Evolutionary conservation across 2,113 vertebrate species (phyloP).

Genomic region (Mesitornis unicolor): DNA sequence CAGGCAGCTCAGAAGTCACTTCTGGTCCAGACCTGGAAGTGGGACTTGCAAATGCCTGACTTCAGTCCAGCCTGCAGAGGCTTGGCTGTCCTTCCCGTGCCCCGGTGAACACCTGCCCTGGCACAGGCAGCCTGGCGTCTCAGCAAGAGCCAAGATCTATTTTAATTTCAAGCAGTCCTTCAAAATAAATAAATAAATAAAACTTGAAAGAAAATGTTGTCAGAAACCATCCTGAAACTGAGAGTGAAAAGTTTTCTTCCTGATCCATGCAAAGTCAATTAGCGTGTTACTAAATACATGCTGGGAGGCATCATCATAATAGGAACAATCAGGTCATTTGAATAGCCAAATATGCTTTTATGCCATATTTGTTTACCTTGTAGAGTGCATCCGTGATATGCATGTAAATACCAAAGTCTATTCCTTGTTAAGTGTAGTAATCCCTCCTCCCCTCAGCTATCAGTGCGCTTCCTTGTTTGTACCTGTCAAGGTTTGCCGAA

Average conservation of each 20-base stretch:
- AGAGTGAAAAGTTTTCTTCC: background rate
- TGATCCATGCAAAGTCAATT: background rate
- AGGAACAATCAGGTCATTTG: constrained; percentile 27
- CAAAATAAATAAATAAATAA: background rate
- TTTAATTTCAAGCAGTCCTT: background rate
- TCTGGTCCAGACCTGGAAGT: background rate
- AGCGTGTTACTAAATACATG: background rate
- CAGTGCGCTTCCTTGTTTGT: constrained; percentile 72
- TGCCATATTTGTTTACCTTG: constrained; percentile 50
- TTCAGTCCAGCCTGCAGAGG: background rate
- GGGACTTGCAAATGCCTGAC: background rate
- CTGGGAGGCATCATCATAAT: constrained; percentile 36
- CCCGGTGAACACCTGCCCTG: background rate
- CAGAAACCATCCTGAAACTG: background rate
- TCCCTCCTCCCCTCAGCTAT: constrained; percentile 38
- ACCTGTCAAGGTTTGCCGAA: constrained; percentile 65
- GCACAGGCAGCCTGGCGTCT: background rate
- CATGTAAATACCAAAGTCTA: constrained; percentile 47
- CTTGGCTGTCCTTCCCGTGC: fast-evolving
- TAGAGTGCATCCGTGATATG: background rate
- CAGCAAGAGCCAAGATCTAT: background rate
- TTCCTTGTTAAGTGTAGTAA: constrained; percentile 32
- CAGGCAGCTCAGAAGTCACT: background rate
- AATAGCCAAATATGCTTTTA: constrained; percentile 52
- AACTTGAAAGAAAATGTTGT: background rate